Evolutionary conservation across 2,888 invertebrate species (phyloP).

Genomic region (Pinctada fucata): DNA sequence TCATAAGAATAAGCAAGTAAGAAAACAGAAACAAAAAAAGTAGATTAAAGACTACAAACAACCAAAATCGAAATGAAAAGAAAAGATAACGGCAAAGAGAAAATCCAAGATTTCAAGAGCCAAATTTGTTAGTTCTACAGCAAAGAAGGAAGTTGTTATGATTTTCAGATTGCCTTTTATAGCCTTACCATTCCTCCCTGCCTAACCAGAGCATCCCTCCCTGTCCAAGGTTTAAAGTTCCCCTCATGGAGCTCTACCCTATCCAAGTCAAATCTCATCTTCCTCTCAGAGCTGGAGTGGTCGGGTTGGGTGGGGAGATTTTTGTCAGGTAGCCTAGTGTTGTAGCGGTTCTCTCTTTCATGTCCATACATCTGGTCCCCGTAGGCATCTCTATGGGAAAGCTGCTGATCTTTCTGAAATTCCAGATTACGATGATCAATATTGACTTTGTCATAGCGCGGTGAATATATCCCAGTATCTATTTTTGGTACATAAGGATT

Average conservation of each 20-base stretch:
- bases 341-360: constrained; percentile 5
- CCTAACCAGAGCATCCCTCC: background rate
- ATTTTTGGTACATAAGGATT: background rate
- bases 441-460: constrained; percentile 14
- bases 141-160: too few relatives aligned
- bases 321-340: background rate
- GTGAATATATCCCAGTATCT: background rate
- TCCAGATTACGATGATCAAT: constrained; percentile 20
- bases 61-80: too few relatives aligned
- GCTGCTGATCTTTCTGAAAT: constrained; percentile 18
- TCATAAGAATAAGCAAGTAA: too few relatives aligned
- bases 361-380: constrained; percentile 17
- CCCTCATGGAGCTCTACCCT: constrained; percentile 20
- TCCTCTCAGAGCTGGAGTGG: background rate
- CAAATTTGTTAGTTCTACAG: too few relatives aligned
- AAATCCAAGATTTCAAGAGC: too few relatives aligned
- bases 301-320: background rate
- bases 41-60: too few relatives aligned
- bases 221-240: constrained; percentile 23
- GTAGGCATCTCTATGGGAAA: constrained; percentile 12
- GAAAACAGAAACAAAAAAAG: too few relatives aligned
- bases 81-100: too few relatives aligned
- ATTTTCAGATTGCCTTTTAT: too few relatives aligned
- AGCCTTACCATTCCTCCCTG: background rate
- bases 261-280: constrained; percentile 7